A percentile compares a stretch with the other conserved stretches of the same genome.
These are phyloP conservation scores for Nycticorax nycticorax DNA, from an alignment of 2,113 vertebrate genomes.

Conservation along the genomic window DNA sequence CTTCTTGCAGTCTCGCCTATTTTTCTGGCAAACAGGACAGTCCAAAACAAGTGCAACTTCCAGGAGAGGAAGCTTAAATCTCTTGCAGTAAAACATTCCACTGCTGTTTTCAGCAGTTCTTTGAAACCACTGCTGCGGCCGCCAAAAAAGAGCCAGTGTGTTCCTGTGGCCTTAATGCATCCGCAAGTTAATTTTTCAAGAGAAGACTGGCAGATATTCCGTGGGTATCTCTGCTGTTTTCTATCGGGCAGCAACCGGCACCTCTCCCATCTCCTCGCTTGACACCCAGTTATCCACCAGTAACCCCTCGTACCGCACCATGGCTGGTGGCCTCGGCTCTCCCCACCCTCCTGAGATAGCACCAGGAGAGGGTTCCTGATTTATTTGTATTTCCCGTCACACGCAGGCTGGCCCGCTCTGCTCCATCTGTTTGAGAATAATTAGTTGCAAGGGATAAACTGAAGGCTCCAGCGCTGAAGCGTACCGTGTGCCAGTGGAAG, in stretches of 20 bases:
- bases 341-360: not conserved
- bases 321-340: not conserved
- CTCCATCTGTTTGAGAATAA: conserved; percentile 44
- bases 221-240: not conserved
- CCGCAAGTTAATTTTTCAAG: conserved; percentile 22
- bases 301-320: fast-evolving
- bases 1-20: conserved; percentile 11
- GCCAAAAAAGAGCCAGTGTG: conserved; percentile 33
- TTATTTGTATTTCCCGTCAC: not conserved
- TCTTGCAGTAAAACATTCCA: conserved; percentile 68
- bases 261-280: not conserved
- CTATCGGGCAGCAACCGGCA: not conserved
- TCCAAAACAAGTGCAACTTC: conserved; percentile 67
- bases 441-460: conserved; percentile 13
- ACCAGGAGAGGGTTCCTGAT: not conserved
- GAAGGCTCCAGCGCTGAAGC: conserved; percentile 1
- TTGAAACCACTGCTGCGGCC: conserved; percentile 11
- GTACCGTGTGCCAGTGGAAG: not conserved
- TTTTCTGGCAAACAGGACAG: conserved; percentile 36
- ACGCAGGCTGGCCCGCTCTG: fast-evolving
- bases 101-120: conserved; percentile 66
- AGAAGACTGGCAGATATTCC: not conserved
- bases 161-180: conserved; percentile 27
- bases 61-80: conserved; percentile 56
- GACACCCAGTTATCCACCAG: not conserved